Evolutionary conservation across 2,888 invertebrate genomes (phyloP), one percentile per base, ranked within the genome.

Genomic region (Drosophila trichaetosa): DNA sequence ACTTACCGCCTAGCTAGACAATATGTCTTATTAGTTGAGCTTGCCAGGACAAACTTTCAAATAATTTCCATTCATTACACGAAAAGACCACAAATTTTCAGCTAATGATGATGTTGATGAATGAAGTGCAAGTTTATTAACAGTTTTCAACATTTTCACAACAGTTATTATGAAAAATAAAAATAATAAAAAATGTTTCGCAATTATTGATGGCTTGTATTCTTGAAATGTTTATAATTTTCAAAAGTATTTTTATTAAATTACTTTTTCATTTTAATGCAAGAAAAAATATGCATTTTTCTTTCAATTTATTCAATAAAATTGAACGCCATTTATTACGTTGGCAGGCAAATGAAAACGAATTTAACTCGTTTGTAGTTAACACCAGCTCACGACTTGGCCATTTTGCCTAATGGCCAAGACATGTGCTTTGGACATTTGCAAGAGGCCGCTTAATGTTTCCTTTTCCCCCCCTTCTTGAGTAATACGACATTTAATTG

Each of bases 371-470:
- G 79, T 71, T 80, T 80, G 70, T 67, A 85, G 75, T 84, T 78
- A 83, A 78, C 83, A 83, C 83, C 83, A 61, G 65, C 82, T 82
- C 84, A 84, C 84, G 84, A 84, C 86, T 84, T 84, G 70, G 72
- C 82, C 82, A 84, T 85, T 85, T 78, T 73, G 64, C 29, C 83
- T 83, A 83, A 83, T 83, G 79, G 79, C 68, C 57, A 62, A 78
- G 69, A 82, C 83, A 83, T 82, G 80, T 82, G 76, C 64, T 62
- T 69, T 69, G 72, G 71, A 65, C 66, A 61, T 42, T 59, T 46
- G 54, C 54, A 51, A 61, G 70, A 63, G 51, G 42, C 60, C 11
- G 36, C 18, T 38, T 62, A 4, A 62, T 49, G 73, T 62, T 54
- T 64, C 58, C 21, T 65, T 73, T 71, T 1, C 27, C 72, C 52